These are phyloP conservation scores for Apostichopus parvimensis DNA, from an alignment of 35 echinoderm and acorn worm species.

Conservation along the genomic window DNA sequence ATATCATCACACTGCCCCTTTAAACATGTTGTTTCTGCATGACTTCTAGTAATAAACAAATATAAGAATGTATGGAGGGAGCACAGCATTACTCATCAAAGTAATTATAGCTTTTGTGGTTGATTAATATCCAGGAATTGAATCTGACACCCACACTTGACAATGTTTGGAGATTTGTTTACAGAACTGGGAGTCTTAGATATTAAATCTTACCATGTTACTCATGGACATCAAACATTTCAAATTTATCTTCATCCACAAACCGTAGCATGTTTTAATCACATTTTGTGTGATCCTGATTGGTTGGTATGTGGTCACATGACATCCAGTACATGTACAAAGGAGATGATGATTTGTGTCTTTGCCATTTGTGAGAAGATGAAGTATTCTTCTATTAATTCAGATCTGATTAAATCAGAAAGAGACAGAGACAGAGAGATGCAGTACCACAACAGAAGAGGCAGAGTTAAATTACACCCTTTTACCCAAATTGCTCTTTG, in stretches of 20 bases:
- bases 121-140: conserved; percentile 4
- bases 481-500: not conserved
- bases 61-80: too few relatives aligned
- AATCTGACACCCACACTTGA: conserved; percentile 8
- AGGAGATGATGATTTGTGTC: not conserved
- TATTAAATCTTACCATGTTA: not conserved
- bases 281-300: not conserved
- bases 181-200: not conserved
- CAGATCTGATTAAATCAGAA: too few relatives aligned
- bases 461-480: not conserved
- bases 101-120: not conserved
- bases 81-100: not conserved
- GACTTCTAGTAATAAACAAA: too few relatives aligned
- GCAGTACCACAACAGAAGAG: too few relatives aligned
- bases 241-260: not conserved
- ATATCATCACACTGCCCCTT: too few relatives aligned
- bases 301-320: not conserved
- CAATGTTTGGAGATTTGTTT: conserved; percentile 25
- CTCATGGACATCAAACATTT: not conserved
- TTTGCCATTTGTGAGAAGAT: not conserved
- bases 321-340: not conserved
- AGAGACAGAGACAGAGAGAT: too few relatives aligned
- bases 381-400: not conserved
- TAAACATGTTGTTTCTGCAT: too few relatives aligned
- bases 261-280: not conserved